phyloP scores from a whole-genome alignment of 2,888 invertebrate genomes.

The Aphidius colemani region DNA sequence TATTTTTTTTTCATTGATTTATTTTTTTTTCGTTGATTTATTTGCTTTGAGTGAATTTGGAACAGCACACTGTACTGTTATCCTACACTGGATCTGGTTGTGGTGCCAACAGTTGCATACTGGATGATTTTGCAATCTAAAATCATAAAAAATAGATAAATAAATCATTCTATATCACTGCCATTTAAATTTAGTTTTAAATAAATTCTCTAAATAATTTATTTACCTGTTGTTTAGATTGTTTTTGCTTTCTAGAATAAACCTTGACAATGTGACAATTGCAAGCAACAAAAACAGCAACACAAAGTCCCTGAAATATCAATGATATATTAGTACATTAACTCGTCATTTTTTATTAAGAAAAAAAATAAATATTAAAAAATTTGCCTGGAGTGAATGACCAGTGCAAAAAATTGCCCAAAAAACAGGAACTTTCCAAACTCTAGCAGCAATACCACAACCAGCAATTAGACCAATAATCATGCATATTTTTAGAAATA shows the following conservation, averaged over 20 bases:
- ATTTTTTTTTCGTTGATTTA: background rate
- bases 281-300: constrained; percentile 68
- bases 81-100: constrained; percentile 55
- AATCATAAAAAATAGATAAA: constrained; percentile 30
- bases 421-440: constrained; percentile 53
- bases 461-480: constrained; percentile 61
- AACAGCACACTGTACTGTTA: background rate
- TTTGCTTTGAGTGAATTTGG: background rate
- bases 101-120: constrained; percentile 56
- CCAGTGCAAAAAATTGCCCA: constrained; percentile 57
- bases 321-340: background rate
- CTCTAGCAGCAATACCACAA: constrained; percentile 54
- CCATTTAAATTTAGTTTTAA: background rate
- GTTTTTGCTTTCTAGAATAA: constrained; percentile 56
- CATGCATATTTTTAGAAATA: constrained; percentile 65
- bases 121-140: constrained; percentile 56
- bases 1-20: constrained; percentile 24
- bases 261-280: constrained; percentile 62
- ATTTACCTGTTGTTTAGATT: constrained; percentile 54
- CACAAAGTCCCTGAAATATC: constrained; percentile 64
- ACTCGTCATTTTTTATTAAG: background rate
- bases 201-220: background rate
- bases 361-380: background rate
- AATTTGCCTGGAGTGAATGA: constrained; percentile 54
- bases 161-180: background rate